Conservation (phyloP, 2,888 invertebrate genomes). For the Geophilus truncorum region DNA sequence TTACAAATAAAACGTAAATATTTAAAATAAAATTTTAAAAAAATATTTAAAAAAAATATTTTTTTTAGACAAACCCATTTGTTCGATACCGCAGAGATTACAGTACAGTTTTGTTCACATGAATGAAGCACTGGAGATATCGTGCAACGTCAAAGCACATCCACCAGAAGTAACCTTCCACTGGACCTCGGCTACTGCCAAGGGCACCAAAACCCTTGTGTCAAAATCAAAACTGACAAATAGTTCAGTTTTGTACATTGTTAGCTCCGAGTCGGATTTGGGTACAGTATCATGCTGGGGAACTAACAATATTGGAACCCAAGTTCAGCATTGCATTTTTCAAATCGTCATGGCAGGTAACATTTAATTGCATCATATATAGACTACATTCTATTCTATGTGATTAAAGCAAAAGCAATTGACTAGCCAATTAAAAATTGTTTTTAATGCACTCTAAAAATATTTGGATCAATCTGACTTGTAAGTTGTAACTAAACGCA, state of each 20-base stretch:
- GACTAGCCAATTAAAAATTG: too few relatives aligned
- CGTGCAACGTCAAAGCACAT: not conserved
- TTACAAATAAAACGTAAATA: not conserved
- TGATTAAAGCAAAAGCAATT: too few relatives aligned
- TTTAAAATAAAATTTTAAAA: not conserved
- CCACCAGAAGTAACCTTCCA: not conserved
- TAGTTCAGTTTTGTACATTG: conserved; percentile 40
- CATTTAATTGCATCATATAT: too few relatives aligned
- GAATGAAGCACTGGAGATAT: not conserved
- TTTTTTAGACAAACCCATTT: not conserved
- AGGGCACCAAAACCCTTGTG: not conserved
- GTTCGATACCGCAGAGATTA: not conserved
- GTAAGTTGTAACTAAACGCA: too few relatives aligned
- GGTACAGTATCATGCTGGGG: conserved; percentile 42
- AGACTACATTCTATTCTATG: too few relatives aligned
- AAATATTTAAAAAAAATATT: not conserved
- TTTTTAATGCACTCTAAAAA: too few relatives aligned
- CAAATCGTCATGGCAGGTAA: conserved; percentile 41
- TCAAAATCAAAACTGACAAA: conserved; percentile 33
- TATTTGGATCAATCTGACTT: too few relatives aligned
- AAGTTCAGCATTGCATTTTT: conserved; percentile 41
- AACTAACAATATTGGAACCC: conserved; percentile 40
- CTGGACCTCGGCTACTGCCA: not conserved
- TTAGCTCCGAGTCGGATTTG: conserved; percentile 42
- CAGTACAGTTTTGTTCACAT: not conserved